Base-by-base conservation (phyloP, 2,113 vertebrate species). In the Promerops cafer region DNA sequence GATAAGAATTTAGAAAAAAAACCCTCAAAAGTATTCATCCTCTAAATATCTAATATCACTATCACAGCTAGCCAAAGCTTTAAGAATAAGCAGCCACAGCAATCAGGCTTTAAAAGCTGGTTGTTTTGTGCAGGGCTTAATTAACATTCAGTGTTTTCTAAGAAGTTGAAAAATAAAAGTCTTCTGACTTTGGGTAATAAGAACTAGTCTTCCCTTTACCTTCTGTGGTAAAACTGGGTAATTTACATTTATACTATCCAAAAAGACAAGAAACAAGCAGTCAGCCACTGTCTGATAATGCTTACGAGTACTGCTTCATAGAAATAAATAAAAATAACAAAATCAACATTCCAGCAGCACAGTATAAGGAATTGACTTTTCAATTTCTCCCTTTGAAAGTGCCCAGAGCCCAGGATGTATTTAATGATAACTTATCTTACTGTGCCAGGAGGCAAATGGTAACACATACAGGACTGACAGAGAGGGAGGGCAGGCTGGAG, bases 401-500 rank as follows among this genome's bases (percentile, higher is more conserved):
- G 96, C 93, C 70, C 61, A 50, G 74, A 90, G 94, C 76, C 97
- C 94, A 97, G 98, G 98, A 98, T 98, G 98, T 98, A 98, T 99
- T 99, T 98, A 98, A 97, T 97, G 98, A 96, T 96, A 98, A 98
- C 97, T 98, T 98, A 97, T 98, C 97, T 98, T 98, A 98, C 97
- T 97, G 97, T 97, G 97, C 98, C 97, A 97, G 96, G 94, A 98
- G 97, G 96, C 71, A 97, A 97, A 97, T 85, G 96, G 91, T 56
- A 97, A 97, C 96, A 99, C 99, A 99, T 99, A 99, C 99, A 98
- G 99, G 98, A 98, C 98, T 99, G 98, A 98, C 98, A 99, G 98
- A 99, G 97, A 99, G 98, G 97, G 99, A 98, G 86, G 99, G 99
- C 96, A 99, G 99, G 98, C 99, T 99, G 99, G 99, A 98, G 94